Evolutionary conservation across 92 coral and sea anemone species (phyloP).

Genomic region (Palythoa heliodiscus): DNA sequence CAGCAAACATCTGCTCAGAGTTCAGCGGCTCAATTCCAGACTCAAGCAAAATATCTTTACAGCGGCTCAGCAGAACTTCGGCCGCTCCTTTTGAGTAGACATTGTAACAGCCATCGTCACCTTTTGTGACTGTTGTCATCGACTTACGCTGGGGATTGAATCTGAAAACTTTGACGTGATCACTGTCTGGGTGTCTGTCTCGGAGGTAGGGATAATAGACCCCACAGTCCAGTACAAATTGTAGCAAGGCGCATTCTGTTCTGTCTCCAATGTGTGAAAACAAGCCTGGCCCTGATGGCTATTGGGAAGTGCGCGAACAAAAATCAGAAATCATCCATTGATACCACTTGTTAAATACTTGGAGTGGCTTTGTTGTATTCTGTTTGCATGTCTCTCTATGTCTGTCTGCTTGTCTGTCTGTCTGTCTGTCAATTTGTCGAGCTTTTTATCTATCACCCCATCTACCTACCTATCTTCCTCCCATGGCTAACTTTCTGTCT

Average conservation of each 20-base stretch:
- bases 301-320: not conserved
- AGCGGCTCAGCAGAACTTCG: conserved; percentile 66
- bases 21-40: conserved; percentile 68
- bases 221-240: conserved; percentile 73
- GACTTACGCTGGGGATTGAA: conserved; percentile 72
- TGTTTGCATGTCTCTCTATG: too few relatives aligned
- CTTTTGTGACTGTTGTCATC: conserved; percentile 77
- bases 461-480: too few relatives aligned
- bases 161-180: conserved; percentile 68
- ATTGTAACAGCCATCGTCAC: conserved; percentile 36
- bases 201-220: conserved; percentile 74
- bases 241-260: conserved; percentile 87
- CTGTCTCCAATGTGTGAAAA: conserved; percentile 68
- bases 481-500: too few relatives aligned
- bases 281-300: conserved; percentile 64
- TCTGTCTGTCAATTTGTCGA: too few relatives aligned
- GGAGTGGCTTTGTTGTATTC: too few relatives aligned
- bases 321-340: not conserved
- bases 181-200: conserved; percentile 62
- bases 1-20: conserved; percentile 52
- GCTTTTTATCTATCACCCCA: too few relatives aligned
- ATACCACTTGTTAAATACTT: too few relatives aligned
- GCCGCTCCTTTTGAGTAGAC: conserved; percentile 87
- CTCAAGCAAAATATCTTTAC: conserved; percentile 61
- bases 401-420: too few relatives aligned